phyloP scores from a whole-genome alignment of 2,888 invertebrate genomes.

The Autographa pulchrina region DNA sequence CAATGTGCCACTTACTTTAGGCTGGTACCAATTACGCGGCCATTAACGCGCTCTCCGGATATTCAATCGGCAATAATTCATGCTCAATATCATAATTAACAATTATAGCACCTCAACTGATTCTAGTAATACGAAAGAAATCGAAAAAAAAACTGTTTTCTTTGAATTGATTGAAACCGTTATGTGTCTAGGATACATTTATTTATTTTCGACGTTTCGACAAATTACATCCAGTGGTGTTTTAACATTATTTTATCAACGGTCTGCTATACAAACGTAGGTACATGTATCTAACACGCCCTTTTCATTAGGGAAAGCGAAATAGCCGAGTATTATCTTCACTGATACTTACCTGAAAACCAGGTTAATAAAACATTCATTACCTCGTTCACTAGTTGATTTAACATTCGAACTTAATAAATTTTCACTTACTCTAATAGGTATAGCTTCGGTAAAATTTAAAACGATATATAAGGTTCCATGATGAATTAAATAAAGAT shows the following conservation, averaged over 20 bases:
- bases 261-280: neutral
- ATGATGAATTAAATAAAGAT: too few relatives aligned
- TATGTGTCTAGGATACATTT: neutral
- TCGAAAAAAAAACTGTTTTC: neutral
- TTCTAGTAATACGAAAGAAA: constrained; percentile 3
- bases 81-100: neutral
- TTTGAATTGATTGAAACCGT: neutral
- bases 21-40: constrained; percentile 21
- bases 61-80: constrained; percentile 15
- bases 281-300: neutral
- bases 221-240: neutral
- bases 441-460: neutral
- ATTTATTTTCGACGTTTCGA: neutral
- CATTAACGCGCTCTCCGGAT: constrained; percentile 26
- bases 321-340: neutral
- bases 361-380: neutral
- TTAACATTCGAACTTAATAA: neutral
- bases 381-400: neutral
- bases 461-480: neutral
- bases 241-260: neutral
- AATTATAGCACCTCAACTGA: constrained; percentile 23
- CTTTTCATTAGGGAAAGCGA: constrained; percentile 3
- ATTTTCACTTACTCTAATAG: neutral
- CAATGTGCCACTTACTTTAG: constrained; percentile 26
- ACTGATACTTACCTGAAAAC: neutral